Evolutionary conservation across 2,797 vertebrate genomes (phyloP).

Genomic region (Galago senegalensis): DNA sequence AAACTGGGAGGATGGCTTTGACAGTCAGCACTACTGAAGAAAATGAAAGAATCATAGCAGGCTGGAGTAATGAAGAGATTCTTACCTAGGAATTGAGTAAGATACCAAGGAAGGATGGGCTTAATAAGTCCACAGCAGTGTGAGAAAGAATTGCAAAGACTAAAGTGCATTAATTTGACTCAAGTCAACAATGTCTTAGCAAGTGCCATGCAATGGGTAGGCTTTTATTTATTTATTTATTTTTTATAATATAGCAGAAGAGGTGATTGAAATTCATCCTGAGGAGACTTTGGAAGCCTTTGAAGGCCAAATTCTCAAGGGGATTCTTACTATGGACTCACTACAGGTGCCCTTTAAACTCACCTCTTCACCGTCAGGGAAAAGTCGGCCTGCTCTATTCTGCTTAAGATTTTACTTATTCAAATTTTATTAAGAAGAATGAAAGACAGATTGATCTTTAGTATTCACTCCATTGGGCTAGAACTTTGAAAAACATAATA

Average conservation of each 20-base stretch:
- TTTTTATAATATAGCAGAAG: rapidly evolving
- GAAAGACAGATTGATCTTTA: not conserved
- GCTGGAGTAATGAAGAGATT: not conserved
- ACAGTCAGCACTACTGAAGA: not conserved
- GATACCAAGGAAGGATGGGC: not conserved
- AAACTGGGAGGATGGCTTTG: not conserved
- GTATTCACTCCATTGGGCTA: not conserved
- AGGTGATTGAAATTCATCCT: not conserved
- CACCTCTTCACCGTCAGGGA: not conserved
- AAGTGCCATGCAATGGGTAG: no score
- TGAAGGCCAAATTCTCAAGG: not conserved
- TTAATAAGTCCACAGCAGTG: not conserved
- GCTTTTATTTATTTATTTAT: not conserved
- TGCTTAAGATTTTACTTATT: not conserved
- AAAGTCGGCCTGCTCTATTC: not conserved
- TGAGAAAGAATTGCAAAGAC: not conserved
- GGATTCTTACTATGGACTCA: not conserved
- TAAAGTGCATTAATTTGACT: not conserved
- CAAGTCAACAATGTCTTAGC: not conserved
- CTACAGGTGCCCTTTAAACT: not conserved
- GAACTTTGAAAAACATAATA: not conserved
- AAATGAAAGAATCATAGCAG: not conserved
- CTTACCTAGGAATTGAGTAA: not conserved
- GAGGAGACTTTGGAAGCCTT: not conserved
- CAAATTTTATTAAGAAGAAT: not conserved